These are phyloP conservation scores for Muscicapa comitata DNA, from an alignment of 2,797 vertebrate genomes.

Conservation along the genomic window DNA sequence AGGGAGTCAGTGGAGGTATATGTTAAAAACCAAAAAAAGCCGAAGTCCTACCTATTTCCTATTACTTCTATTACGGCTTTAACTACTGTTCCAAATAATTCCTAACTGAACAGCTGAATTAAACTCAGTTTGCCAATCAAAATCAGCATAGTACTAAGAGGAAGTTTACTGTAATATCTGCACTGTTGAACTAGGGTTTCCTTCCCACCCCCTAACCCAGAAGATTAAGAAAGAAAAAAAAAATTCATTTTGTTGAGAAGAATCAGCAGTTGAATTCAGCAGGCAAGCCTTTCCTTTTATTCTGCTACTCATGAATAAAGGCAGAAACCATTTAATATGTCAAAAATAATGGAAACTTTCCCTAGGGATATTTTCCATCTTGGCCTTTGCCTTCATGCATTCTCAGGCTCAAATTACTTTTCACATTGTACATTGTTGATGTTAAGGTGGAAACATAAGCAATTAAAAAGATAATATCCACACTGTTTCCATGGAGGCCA, in stretches of 20 bases:
- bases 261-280: background rate
- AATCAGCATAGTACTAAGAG: background rate
- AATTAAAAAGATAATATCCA: constrained; percentile 40
- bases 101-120: background rate
- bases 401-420: background rate
- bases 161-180: background rate
- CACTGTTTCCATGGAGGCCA: background rate
- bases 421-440: background rate
- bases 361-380: background rate
- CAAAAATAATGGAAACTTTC: constrained; percentile 19
- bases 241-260: background rate
- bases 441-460: background rate
- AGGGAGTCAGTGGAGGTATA: background rate
- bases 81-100: background rate
- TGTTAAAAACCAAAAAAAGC: background rate
- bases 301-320: background rate
- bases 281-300: background rate
- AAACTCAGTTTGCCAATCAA: background rate
- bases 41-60: background rate
- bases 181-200: background rate
- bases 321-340: background rate
- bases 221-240: background rate
- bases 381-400: background rate
- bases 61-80: background rate
- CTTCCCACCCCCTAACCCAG: accelerated